Evolutionary conservation across 2,113 vertebrate genomes (phyloP).

Genomic region (Coryphaenoides rupestris): DNA sequence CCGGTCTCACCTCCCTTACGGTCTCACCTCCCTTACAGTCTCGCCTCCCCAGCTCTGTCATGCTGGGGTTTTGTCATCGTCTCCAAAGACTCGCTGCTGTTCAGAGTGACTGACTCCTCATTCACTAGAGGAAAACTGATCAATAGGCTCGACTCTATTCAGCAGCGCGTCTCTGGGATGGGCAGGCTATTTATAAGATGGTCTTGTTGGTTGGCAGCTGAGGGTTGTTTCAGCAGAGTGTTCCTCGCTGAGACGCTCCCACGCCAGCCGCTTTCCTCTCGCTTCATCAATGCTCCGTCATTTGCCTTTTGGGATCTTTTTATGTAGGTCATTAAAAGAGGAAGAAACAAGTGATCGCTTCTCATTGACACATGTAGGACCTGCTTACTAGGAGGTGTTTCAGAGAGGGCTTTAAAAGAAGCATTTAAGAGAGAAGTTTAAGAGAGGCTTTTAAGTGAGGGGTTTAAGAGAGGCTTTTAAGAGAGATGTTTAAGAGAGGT

Average conservation of each 20-base stretch:
- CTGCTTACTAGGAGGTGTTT: too few relatives aligned
- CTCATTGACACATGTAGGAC: too few relatives aligned
- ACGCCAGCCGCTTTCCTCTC: conserved; percentile 7
- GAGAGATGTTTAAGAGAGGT: too few relatives aligned
- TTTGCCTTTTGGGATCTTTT: too few relatives aligned
- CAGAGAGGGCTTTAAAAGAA: too few relatives aligned
- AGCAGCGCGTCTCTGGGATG: conserved; percentile 43
- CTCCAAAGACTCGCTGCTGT: conserved; percentile 56
- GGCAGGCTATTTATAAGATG: conserved; percentile 52
- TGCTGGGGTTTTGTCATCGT: conserved; percentile 29
- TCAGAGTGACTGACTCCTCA: conserved; percentile 46
- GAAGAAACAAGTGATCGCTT: too few relatives aligned
- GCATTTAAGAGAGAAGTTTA: too few relatives aligned
- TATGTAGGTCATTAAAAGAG: too few relatives aligned
- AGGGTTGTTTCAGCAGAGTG: conserved; percentile 9
- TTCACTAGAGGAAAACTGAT: conserved; percentile 61
- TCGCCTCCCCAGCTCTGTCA: neutral
- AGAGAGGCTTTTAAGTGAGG: too few relatives aligned
- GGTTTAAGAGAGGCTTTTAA: too few relatives aligned
- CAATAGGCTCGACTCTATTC: conserved; percentile 57
- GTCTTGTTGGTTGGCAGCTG: conserved; percentile 23
- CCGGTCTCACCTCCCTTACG: conserved; percentile 9
- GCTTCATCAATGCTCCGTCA: conserved; percentile 1
- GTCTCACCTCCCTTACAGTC: too few relatives aligned
- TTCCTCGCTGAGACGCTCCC: conserved; percentile 25